phyloP scores from a whole-genome alignment of 2,888 invertebrate species.

The Drosophila tripunctata region DNA sequence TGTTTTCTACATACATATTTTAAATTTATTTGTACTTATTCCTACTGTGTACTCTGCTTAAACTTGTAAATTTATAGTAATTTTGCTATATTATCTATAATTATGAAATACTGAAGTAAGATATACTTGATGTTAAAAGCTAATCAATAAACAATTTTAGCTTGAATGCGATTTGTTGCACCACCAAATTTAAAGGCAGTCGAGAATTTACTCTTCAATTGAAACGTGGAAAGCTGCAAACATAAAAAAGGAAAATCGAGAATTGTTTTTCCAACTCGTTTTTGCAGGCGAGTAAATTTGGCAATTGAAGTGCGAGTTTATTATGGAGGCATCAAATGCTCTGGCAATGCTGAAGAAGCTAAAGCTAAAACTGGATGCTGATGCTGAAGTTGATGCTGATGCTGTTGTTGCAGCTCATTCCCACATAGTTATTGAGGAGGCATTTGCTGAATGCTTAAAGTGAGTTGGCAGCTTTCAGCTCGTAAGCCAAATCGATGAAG shows the following conservation, averaged over 20 bases:
- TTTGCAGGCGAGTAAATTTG: not conserved
- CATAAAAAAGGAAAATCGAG: not conserved
- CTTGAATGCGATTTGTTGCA: not conserved
- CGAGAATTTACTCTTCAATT: not conserved
- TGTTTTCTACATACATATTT: too few species aligned
- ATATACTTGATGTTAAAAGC: not conserved
- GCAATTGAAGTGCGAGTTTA: constrained; percentile 20
- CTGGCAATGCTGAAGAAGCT: too few species aligned
- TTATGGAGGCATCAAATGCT: constrained; percentile 19
- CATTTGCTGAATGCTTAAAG: constrained; percentile 4
- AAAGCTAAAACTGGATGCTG: not conserved
- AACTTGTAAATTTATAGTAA: too few species aligned
- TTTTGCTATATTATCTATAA: too few species aligned
- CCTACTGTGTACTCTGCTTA: too few species aligned
- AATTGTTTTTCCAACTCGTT: not conserved
- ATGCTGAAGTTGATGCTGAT: not conserved
- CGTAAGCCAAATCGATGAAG: constrained; percentile 57
- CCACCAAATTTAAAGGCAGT: not conserved
- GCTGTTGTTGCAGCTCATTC: constrained; percentile 10
- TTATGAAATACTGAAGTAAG: too few species aligned
- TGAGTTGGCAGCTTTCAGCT: constrained; percentile 44
- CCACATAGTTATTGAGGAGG: constrained; percentile 9
- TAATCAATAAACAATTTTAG: not conserved
- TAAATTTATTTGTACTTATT: too few species aligned
- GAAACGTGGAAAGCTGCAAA: not conserved